These are phyloP conservation scores for Nematolebias whitei DNA, from an alignment of 2,113 vertebrate species.

Conservation along the genomic window DNA sequence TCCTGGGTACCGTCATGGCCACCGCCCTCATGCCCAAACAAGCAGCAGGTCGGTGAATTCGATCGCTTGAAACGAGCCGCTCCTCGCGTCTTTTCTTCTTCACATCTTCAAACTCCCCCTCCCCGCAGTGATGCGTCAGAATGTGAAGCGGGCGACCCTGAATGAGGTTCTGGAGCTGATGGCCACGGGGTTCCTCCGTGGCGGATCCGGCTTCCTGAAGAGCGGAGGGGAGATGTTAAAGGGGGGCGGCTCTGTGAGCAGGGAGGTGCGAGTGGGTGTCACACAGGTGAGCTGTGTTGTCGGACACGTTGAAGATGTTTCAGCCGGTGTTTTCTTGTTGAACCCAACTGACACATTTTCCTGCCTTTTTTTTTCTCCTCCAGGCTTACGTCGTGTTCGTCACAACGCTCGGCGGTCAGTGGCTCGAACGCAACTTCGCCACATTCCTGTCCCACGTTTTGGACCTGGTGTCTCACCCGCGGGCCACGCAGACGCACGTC, in stretches of 20 bases:
- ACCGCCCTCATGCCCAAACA: constrained; percentile 97
- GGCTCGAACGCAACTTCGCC: constrained; percentile 97
- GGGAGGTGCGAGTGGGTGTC: constrained; percentile 97
- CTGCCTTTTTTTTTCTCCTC: not conserved
- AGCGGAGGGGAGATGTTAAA: constrained; percentile 99
- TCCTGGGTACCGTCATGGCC: constrained; percentile 96
- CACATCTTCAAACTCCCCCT: no score
- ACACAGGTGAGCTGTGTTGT: constrained; percentile 87
- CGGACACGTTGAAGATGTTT: not conserved
- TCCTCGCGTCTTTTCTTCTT: not conserved
- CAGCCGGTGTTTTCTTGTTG: not conserved
- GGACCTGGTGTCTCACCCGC: constrained; percentile 95
- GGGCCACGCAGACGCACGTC: constrained; percentile 96
- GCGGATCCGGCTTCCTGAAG: constrained; percentile 96
- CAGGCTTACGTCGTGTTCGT: constrained; percentile 99
- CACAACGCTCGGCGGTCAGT: constrained; percentile 93
- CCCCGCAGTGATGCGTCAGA: constrained; percentile 94
- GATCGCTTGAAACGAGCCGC: not conserved
- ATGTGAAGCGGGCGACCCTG: constrained; percentile 93
- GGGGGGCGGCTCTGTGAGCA: constrained; percentile 94
- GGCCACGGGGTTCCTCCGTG: constrained; percentile 95
- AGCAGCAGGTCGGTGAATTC: constrained; percentile 85
- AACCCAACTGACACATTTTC: no score
- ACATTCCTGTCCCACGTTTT: constrained; percentile 93
- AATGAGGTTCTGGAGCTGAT: constrained; percentile 97